Evolutionary conservation across 2,888 invertebrate genomes (phyloP).

Genomic region (Eupithecia exiguata): DNA sequence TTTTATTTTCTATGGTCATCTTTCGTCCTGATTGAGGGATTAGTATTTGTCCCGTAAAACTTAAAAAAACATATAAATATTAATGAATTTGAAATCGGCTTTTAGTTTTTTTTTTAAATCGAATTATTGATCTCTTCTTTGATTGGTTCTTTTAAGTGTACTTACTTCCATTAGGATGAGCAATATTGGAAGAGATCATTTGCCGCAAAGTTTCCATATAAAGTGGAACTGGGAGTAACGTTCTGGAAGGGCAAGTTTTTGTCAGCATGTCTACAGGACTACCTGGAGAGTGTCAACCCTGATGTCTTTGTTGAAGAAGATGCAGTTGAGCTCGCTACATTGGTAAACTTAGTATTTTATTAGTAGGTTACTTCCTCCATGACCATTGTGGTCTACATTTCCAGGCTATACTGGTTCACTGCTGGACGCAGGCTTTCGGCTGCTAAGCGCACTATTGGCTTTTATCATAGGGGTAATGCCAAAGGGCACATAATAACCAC

Average conservation of each 20-base stretch:
- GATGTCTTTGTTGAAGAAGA: slow-evolving; percentile 74
- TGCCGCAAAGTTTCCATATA: slow-evolving; percentile 66
- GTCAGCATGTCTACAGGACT: slow-evolving; percentile 74
- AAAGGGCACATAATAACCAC: background rate
- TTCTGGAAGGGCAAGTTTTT: slow-evolving; percentile 86
- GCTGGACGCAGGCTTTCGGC: background rate
- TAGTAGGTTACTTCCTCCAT: background rate
- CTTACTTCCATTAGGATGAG: slow-evolving; percentile 80
- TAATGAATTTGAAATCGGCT: no score
- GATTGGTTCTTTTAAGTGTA: no score
- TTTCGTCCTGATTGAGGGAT: no score
- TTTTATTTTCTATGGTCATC: no score
- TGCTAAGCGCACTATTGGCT: background rate
- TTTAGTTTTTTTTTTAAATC: no score
- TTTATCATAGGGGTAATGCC: background rate
- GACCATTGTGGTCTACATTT: background rate
- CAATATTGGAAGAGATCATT: slow-evolving; percentile 86
- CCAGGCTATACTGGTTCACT: background rate
- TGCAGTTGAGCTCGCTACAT: slow-evolving; percentile 65
- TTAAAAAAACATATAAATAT: no score
- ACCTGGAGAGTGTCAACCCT: slow-evolving; percentile 72
- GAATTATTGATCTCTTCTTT: no score
- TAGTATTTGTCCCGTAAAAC: no score
- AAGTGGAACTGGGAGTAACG: slow-evolving; percentile 67
- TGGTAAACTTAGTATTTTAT: slow-evolving; percentile 56